A percentile compares a stretch with the other conserved stretches of the same genome.
phyloP scores from a whole-genome alignment of 92 coral and sea anemone genomes.

The Palythoa caribaeorum region DNA sequence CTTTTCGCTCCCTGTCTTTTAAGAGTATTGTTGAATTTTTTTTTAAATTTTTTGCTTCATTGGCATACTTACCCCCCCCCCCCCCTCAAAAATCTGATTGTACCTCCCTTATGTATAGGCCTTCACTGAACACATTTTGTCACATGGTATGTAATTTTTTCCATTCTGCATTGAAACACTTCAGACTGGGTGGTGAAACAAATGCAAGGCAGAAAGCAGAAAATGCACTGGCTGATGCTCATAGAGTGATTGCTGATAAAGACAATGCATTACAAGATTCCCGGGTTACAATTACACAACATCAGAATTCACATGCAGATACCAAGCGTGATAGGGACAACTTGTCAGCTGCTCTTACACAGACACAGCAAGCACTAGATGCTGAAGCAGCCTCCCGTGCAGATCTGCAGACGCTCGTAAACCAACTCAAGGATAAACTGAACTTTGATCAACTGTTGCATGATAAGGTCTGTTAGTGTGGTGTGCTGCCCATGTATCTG shows the following conservation, averaged over 20 bases:
- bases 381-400: slow-evolving; percentile 84
- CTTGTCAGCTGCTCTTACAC: slow-evolving; percentile 79
- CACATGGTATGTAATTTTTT: background rate
- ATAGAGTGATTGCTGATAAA: slow-evolving; percentile 91
- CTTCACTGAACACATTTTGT: too few relatives aligned
- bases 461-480: slow-evolving; percentile 72
- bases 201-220: slow-evolving; percentile 85
- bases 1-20: too few relatives aligned
- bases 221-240: slow-evolving; percentile 95
- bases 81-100: too few relatives aligned
- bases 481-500: background rate
- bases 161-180: background rate
- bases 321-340: slow-evolving; percentile 90
- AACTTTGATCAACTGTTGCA: slow-evolving; percentile 87
- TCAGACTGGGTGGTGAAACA: slow-evolving; percentile 84
- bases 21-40: too few relatives aligned
- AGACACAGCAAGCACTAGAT: slow-evolving; percentile 93
- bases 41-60: too few relatives aligned
- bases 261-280: slow-evolving; percentile 92
- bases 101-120: too few relatives aligned
- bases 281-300: slow-evolving; percentile 93
- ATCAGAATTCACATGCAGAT: slow-evolving; percentile 95
- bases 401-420: slow-evolving; percentile 83
- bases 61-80: too few relatives aligned
- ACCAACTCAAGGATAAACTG: slow-evolving; percentile 89